Conservation (phyloP, 1,140 invertebrate species). For the Drosophila pectinifera region DNA sequence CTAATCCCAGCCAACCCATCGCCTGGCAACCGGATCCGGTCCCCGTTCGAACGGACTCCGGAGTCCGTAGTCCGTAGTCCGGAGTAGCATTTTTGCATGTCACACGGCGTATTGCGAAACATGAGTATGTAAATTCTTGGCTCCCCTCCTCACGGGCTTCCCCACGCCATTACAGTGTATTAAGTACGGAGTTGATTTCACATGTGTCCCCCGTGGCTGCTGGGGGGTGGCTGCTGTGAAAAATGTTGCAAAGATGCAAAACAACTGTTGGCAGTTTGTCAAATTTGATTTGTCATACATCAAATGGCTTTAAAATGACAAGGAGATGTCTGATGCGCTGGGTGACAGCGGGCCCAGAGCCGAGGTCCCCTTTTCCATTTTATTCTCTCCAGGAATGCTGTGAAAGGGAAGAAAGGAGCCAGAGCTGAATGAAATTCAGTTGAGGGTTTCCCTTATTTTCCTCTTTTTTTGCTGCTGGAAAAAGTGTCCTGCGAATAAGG, state of each 20-base stretch:
- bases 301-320: conserved; percentile 81
- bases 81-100: conserved; percentile 65
- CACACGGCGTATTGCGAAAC: conserved; percentile 65
- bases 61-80: not conserved
- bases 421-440: conserved; percentile 11
- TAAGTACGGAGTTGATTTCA: conserved; percentile 76
- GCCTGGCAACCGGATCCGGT: conserved; percentile 8
- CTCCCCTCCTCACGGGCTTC: conserved; percentile 19
- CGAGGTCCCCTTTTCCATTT: conserved; percentile 15
- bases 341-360: conserved; percentile 29
- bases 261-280: conserved; percentile 82
- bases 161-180: conserved; percentile 64
- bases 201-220: conserved; percentile 48
- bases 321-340: conserved; percentile 47
- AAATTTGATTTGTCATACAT: conserved; percentile 83
- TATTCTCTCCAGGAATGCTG: conserved; percentile 14
- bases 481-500: conserved; percentile 30
- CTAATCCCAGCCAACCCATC: conserved; percentile 6
- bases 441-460: not conserved
- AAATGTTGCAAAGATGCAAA: conserved; percentile 79
- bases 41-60: conserved; percentile 8
- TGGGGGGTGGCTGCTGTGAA: conserved; percentile 50
- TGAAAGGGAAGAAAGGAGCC: conserved; percentile 10
- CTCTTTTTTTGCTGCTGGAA: not conserved
- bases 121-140: conserved; percentile 78